Percentiles rank a stretch among this genome's conserved stretches.
These are phyloP conservation scores for Pelmatolapia mariae DNA, from an alignment of 2,113 vertebrate genomes.

Conservation along the genomic window DNA sequence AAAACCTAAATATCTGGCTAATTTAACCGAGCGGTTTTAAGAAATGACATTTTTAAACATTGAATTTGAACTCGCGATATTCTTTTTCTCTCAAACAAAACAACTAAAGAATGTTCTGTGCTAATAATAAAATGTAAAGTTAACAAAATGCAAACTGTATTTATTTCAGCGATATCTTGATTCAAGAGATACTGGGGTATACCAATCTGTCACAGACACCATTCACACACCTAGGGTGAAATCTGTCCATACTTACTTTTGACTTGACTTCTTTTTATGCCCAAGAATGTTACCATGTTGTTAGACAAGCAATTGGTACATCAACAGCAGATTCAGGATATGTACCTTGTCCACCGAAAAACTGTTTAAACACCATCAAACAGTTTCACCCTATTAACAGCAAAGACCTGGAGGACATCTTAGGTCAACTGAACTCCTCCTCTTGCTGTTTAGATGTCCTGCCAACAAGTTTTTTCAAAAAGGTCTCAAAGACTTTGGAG, in stretches of 20 bases:
- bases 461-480: no score
- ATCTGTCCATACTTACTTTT: neutral
- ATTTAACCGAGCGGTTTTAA: neutral
- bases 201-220: neutral
- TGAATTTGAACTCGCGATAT: neutral
- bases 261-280: neutral
- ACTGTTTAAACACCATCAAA: no score
- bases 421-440: no score
- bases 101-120: neutral
- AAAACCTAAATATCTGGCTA: neutral
- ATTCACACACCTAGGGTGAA: neutral
- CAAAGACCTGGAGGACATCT: no score
- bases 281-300: neutral
- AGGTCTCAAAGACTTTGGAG: no score
- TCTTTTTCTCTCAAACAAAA: neutral
- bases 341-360: no score
- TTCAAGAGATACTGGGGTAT: neutral
- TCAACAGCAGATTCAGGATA: no score
- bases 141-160: neutral
- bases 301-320: no score
- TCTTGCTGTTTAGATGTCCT: no score
- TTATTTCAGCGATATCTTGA: neutral
- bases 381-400: no score
- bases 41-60: neutral
- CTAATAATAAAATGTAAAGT: neutral